These are phyloP conservation scores for Hanleya hanleyi DNA, from an alignment of 2,888 invertebrate genomes.

Conservation along the genomic window DNA sequence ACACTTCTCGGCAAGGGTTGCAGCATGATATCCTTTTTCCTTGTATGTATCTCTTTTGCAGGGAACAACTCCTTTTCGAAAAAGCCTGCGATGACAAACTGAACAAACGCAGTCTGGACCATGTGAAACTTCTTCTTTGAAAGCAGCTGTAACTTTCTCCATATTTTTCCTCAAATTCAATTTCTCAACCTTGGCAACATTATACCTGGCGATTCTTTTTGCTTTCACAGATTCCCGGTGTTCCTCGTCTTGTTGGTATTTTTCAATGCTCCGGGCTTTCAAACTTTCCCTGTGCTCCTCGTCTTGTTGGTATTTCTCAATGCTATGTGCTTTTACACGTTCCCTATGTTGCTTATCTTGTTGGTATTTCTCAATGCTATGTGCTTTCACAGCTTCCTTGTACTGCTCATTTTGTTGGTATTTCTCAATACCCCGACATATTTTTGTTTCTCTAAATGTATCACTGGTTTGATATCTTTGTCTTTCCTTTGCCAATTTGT, in stretches of 20 bases:
- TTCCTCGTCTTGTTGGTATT: background rate
- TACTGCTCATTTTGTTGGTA: background rate
- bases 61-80: conserved; percentile 5
- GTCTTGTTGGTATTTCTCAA: conserved; percentile 15
- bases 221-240: background rate
- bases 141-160: background rate
- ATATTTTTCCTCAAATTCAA: background rate
- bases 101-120: conserved; percentile 13
- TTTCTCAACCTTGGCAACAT: background rate
- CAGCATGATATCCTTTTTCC: background rate
- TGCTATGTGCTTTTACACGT: conserved; percentile 10
- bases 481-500: too few species aligned
- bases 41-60: background rate
- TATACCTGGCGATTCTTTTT: background rate
- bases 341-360: background rate
- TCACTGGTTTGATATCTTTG: background rate
- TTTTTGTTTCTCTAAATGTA: background rate
- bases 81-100: conserved; percentile 10
- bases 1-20: background rate
- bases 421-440: background rate
- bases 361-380: background rate
- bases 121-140: background rate
- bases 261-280: conserved; percentile 6
- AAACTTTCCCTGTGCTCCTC: conserved; percentile 9
- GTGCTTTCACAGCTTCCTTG: background rate